Evolutionary conservation across 2,797 vertebrate species (phyloP).

Genomic region (Melanotaenia pygmaea): DNA sequence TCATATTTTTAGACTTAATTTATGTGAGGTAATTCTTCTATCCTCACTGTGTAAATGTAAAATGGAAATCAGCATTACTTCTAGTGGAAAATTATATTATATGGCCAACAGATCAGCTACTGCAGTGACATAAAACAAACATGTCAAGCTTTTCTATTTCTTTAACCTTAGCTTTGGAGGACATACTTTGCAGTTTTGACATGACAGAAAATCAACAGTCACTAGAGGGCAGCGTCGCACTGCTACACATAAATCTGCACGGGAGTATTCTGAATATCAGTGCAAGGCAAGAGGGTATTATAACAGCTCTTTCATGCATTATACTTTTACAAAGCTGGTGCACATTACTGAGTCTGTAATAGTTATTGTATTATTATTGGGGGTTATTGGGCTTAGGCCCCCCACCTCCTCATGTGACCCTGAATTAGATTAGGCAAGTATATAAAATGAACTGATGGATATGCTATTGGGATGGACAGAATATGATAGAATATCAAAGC

Average conservation of each 20-base stretch:
- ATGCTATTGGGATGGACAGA: too few species aligned
- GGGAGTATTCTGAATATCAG: neutral
- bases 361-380: neutral
- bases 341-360: neutral
- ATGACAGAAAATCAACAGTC: neutral
- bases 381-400: neutral
- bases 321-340: neutral
- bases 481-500: neutral
- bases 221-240: constrained; percentile 75
- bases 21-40: neutral
- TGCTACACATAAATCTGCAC: neutral
- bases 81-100: neutral
- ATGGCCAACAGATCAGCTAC: neutral
- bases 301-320: neutral
- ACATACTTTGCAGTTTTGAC: neutral
- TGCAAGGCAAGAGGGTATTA: neutral
- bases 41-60: too few species aligned
- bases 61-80: neutral
- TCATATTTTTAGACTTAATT: neutral
- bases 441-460: too few species aligned
- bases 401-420: too few species aligned
- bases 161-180: neutral
- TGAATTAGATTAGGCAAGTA: too few species aligned
- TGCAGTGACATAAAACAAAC: neutral
- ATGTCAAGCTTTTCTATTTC: neutral